These are phyloP conservation scores for Glareola pratincola DNA, from an alignment of 2,113 vertebrate genomes.

Conservation along the genomic window DNA sequence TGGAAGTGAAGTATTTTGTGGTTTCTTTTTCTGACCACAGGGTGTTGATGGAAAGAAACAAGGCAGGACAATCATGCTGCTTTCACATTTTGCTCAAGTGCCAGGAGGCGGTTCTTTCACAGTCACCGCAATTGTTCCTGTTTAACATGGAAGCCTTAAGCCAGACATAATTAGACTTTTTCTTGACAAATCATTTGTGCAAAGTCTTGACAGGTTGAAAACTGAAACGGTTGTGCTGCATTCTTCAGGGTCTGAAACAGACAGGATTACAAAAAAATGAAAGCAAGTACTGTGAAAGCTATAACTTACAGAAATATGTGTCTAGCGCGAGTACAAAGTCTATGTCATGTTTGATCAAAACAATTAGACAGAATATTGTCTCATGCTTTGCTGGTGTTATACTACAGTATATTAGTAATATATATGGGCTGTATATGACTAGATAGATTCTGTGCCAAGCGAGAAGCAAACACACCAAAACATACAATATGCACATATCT, in stretches of 20 bases:
- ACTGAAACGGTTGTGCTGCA: conserved; percentile 41
- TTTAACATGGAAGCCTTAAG: conserved; percentile 50
- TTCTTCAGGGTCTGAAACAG: conserved; percentile 56
- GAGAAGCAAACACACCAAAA: not conserved
- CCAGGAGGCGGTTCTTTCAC: conserved; percentile 38
- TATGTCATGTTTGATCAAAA: conserved; percentile 45
- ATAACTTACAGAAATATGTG: conserved; percentile 38
- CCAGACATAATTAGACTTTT: conserved; percentile 58
- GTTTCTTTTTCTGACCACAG: conserved; percentile 42
- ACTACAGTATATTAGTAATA: conserved; percentile 36
- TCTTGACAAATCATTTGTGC: conserved; percentile 64
- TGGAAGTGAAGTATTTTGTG: conserved; percentile 14
- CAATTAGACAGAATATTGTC: conserved; percentile 39
- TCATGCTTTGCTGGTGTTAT: not conserved
- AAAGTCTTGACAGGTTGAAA: conserved; percentile 57
- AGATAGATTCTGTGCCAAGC: not conserved
- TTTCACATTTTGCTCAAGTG: conserved; percentile 8
- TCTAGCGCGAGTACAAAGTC: not conserved
- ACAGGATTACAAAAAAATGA: conserved; percentile 60
- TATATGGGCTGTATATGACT: not conserved
- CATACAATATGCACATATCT: not conserved
- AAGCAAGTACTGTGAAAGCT: conserved; percentile 35
- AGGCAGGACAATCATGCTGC: conserved; percentile 27
- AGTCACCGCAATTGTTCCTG: conserved; percentile 7
- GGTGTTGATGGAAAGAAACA: conserved; percentile 46